phyloP scores from a whole-genome alignment of 2,797 vertebrate species.

The Epinephelus coioides region DNA sequence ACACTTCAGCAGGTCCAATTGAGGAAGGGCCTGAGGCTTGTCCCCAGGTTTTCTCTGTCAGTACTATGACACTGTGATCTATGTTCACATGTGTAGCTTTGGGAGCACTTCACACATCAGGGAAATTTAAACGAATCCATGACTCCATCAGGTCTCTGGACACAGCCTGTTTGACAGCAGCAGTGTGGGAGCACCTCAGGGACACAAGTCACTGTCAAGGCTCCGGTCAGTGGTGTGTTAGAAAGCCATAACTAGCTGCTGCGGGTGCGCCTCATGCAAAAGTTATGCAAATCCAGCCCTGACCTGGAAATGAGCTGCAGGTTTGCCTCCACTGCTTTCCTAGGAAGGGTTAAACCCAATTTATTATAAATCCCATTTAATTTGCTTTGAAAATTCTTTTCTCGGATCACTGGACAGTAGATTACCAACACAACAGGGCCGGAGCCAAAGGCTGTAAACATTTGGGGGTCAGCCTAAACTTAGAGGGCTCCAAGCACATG shows the following conservation, averaged over 20 bases:
- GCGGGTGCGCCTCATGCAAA: conserved; percentile 72
- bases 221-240: conserved; percentile 41
- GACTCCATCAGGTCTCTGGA: neutral
- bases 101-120: neutral
- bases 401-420: neutral
- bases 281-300: conserved; percentile 69
- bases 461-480: too few species aligned
- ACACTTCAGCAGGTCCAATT: neutral
- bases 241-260: conserved; percentile 66
- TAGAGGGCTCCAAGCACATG: too few species aligned
- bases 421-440: neutral
- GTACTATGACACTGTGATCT: too few species aligned
- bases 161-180: conserved; percentile 7
- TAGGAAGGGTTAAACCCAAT: neutral
- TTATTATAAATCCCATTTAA: neutral
- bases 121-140: neutral
- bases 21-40: neutral
- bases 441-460: too few species aligned
- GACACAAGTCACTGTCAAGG: conserved; percentile 1
- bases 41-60: neutral
- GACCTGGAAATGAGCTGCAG: neutral
- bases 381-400: conserved; percentile 7
- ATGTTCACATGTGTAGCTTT: neutral
- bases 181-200: conserved; percentile 15
- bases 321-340: conserved; percentile 14